Base-by-base conservation (phyloP, 2,888 invertebrate genomes). In the Trilocha varians region DNA sequence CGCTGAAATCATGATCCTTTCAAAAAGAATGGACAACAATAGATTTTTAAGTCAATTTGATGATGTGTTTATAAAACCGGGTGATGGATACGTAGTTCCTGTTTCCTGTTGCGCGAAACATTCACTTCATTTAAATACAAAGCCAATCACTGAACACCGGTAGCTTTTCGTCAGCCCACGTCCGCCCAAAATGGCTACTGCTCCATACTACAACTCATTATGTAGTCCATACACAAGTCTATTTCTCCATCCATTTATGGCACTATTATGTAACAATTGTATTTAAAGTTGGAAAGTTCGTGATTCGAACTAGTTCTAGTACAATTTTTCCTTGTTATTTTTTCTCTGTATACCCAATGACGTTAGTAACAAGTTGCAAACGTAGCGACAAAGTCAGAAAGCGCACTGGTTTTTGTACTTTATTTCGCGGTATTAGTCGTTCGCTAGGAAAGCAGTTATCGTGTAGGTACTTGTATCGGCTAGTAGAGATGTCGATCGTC, bases 91-190 rank as follows among this genome's bases (percentile, higher is more conserved):
- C 46, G 53, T 50, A 55, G 72, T 78, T 78, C 79, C 78, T 69
- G 73, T 74, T 78, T 78, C 76, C 78, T 70, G 64, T 60, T 61
- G 58, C 49, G 46, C 52, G 47, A 53, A 43, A 59, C 60, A 59
- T 59, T 66, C 54, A 60, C 63, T 59, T 68, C 42, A 77, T 79
- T 78, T 75, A 64, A 74, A 79, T 78, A 72, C 78, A 78, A 78
- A 72, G 68, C 56, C 50, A 50, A 54, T 46, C 43, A 49, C 46
- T 58, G 51, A 61, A 60, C 45, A 62, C 66, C 66, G 63, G 68
- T 66, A 65, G 65, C 55, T 40, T 46, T 46, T 36, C 47, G 52
- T 50, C 52, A 44, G 53, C 44, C 49, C 46, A 54, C 56, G 55
- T 62, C 59, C 58, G 59, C 46, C 55, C 52, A 52, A 64, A 70